phyloP scores from a whole-genome alignment of 1,140 invertebrate genomes.

The Stegodyphus mimosarum region DNA sequence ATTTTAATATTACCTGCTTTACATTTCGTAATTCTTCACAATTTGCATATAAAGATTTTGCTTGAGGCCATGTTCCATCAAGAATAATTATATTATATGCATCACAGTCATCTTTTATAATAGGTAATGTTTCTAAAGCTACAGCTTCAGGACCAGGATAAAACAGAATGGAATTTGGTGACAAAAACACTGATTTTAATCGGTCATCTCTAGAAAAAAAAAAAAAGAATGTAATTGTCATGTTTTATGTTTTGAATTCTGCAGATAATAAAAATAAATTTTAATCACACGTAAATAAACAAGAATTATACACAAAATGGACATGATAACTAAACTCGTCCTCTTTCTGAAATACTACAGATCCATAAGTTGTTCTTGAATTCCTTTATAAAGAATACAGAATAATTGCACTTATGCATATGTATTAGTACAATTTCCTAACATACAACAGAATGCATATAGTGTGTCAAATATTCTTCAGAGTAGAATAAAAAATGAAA shows the following conservation, averaged over 20 bases:
- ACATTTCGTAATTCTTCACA: constrained; percentile 68
- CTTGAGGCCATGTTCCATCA: constrained; percentile 95
- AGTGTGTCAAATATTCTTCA: no score
- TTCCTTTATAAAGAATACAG: no score
- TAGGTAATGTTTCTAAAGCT: constrained; percentile 71
- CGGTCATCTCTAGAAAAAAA: constrained; percentile 27
- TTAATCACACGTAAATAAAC: no score
- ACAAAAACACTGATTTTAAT: constrained; percentile 36
- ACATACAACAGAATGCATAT: no score
- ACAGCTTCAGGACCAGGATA: constrained; percentile 84
- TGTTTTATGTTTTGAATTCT: not conserved
- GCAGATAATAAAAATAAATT: no score
- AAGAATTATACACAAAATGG: no score
- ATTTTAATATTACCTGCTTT: constrained; percentile 65
- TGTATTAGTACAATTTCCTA: no score
- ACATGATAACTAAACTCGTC: no score
- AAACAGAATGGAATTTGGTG: constrained; percentile 78
- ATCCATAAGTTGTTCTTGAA: no score
- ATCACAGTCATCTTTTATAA: constrained; percentile 63
- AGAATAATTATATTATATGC: constrained; percentile 85
- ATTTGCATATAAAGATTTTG: constrained; percentile 74
- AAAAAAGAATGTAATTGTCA: not conserved
- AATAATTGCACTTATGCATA: no score
- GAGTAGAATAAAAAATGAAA: no score
- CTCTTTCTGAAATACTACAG: no score